These are phyloP conservation scores for Drosophila neonasuta DNA, from an alignment of 2,888 invertebrate genomes.

Conservation along the genomic window DNA sequence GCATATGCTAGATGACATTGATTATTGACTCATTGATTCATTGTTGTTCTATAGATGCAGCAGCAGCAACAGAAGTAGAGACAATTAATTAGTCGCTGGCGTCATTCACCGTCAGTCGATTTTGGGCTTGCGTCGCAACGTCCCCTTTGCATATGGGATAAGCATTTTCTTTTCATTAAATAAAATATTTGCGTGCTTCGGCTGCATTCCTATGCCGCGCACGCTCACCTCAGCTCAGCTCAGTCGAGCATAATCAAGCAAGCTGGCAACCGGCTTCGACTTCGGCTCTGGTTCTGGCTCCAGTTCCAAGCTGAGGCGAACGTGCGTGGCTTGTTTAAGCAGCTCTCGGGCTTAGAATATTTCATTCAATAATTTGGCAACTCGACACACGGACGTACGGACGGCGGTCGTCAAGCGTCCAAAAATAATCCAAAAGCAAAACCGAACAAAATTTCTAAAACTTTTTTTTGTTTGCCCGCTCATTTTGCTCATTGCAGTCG, in stretches of 20 bases:
- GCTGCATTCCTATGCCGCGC: slow-evolving; percentile 62
- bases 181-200: slow-evolving; percentile 68
- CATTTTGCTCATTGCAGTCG: slow-evolving; percentile 42
- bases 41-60: slow-evolving; percentile 22
- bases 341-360: slow-evolving; percentile 53
- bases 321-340: slow-evolving; percentile 62
- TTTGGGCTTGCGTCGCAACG: slow-evolving; percentile 43
- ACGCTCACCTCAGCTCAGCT: slow-evolving; percentile 44
- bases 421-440: slow-evolving; percentile 9
- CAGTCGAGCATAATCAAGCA: slow-evolving; percentile 66
- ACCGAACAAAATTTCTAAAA: slow-evolving; percentile 57
- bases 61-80: slow-evolving; percentile 15
- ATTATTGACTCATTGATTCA: slow-evolving; percentile 28
- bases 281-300: slow-evolving; percentile 6
- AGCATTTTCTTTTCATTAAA: slow-evolving; percentile 74
- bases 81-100: slow-evolving; percentile 38
- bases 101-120: slow-evolving; percentile 57
- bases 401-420: slow-evolving; percentile 53
- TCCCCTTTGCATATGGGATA: slow-evolving; percentile 52
- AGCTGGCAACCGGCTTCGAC: slow-evolving; percentile 30
- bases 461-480: slow-evolving; percentile 9
- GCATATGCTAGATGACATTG: slow-evolving; percentile 41
- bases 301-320: slow-evolving; percentile 28
- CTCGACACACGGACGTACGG: slow-evolving; percentile 44
- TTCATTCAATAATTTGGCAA: slow-evolving; percentile 75